A percentile compares a stretch with the other conserved stretches of the same genome.
Evolutionary conservation across 92 coral and sea anemone species (phyloP).

Genomic region (Zoanthus sansibaricus): DNA sequence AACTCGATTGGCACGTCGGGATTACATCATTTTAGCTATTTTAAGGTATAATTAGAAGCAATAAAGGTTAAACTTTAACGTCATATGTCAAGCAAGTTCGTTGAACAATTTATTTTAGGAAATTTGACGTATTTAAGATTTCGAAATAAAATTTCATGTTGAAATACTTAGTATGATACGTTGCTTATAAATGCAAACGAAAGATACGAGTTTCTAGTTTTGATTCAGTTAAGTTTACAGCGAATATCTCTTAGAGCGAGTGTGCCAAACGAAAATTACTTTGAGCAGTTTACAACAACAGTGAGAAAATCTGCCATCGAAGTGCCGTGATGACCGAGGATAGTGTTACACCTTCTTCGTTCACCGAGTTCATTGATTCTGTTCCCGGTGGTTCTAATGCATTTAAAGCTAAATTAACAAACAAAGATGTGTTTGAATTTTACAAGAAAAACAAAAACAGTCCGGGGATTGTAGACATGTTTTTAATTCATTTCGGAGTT

Average conservation of each 20-base stretch:
- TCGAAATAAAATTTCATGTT: slow-evolving; percentile 21
- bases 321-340: slow-evolving; percentile 5
- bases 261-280: slow-evolving; percentile 9
- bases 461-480: slow-evolving; percentile 25
- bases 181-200: slow-evolving; percentile 8
- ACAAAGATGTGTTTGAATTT: slow-evolving; percentile 21
- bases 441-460: slow-evolving; percentile 19
- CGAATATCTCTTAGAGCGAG: slow-evolving; percentile 15
- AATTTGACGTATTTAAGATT: slow-evolving; percentile 21
- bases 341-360: slow-evolving; percentile 7
- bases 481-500: slow-evolving; percentile 20
- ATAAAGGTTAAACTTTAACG: slow-evolving; percentile 8
- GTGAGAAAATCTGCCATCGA: slow-evolving; percentile 1
- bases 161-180: background rate
- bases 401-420: slow-evolving; percentile 2
- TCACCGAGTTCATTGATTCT: background rate
- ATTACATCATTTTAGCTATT: background rate
- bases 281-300: slow-evolving; percentile 12
- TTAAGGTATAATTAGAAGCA: slow-evolving; percentile 10
- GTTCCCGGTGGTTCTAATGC: slow-evolving; percentile 14
- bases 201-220: slow-evolving; percentile 9
- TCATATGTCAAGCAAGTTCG: slow-evolving; percentile 2
- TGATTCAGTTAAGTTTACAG: background rate
- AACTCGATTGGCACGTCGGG: slow-evolving; percentile 15
- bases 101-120: slow-evolving; percentile 16